Base-by-base conservation (phyloP, 2,888 invertebrate species). In the Amphiduros pacificus region DNA sequence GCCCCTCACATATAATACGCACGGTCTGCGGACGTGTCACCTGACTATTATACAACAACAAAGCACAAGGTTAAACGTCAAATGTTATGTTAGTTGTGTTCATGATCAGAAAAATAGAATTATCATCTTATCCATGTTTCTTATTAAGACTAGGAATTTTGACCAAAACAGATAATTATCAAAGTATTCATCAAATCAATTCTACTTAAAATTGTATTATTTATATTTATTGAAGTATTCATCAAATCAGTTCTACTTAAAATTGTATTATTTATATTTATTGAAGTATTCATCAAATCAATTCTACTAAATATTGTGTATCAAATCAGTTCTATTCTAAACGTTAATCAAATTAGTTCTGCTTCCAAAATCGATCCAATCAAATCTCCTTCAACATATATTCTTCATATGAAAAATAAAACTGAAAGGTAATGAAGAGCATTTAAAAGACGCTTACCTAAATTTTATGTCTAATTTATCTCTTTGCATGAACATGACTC, bases 381-480 rank as follows among this genome's bases (percentile, higher is more conserved):
- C n/a, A n/a, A n/a, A n/a, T n/a, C n/a, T n/a, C n/a, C n/a, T n/a
- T n/a, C n/a, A n/a, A n/a, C n/a, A n/a, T n/a, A n/a, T n/a, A n/a
- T n/a, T n/a, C n/a, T n/a, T n/a, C 36, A 36, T 36, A 36, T 17
- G 11, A 36, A 11, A 11, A 11, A 36, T 36, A 36, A 9, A 11
- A 36, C 17, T 36, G 9, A 11, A 36, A 36, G 36, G 17, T 36
- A 36, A 36, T 36, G 36, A 17, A 11, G 11, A 36, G 36, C 17
- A 9, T 36, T 9, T 11, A 11, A 17, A 36, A 36, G 17, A 9
- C 36, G 17, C 36, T 44, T 44, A 44, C 44, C 44, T 4, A 20
- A 58, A 58, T 22, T 27, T 27, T n/a, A 63, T 53, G 32, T 63
- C 63, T 22, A 60, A 44, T 36, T 60, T 60, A 32, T 60, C 60